These are phyloP conservation scores for Sarotherodon lohbergeri DNA, from an alignment of 2,113 vertebrate genomes.

Conservation along the genomic window DNA sequence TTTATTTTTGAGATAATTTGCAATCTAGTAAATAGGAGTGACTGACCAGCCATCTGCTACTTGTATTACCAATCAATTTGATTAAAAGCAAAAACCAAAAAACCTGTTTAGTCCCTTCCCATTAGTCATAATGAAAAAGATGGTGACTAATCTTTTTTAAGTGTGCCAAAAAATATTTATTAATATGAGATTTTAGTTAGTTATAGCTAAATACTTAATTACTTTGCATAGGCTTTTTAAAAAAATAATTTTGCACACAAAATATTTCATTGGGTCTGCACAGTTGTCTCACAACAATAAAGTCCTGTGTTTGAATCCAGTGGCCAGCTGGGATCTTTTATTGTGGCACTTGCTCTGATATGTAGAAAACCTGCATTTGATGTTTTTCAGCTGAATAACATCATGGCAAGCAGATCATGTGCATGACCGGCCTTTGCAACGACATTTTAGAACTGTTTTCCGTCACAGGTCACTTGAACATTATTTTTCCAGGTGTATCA, in stretches of 20 bases:
- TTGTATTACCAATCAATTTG: not conserved
- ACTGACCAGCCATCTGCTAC: not conserved
- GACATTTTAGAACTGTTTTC: not conserved
- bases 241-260: rapidly evolving
- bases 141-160: not conserved
- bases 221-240: not conserved
- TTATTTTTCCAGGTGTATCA: not conserved
- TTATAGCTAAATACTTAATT: not conserved
- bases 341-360: not conserved
- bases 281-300: not conserved
- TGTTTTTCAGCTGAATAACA: not conserved
- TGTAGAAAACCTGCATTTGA: not conserved
- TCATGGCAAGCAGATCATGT: not conserved
- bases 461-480: not conserved
- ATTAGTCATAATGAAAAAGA: not conserved
- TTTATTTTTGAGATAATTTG: not conserved
- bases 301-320: not conserved
- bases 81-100: not conserved
- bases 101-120: not conserved
- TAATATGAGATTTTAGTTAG: not conserved
- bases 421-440: not conserved
- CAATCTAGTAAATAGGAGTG: not conserved
- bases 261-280: not conserved
- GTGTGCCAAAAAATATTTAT: not conserved
- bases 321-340: not conserved